Evolutionary conservation across 2,888 invertebrate genomes (phyloP), one percentile per base, ranked within the genome.

Genomic region (Agapostemon virescens): DNA sequence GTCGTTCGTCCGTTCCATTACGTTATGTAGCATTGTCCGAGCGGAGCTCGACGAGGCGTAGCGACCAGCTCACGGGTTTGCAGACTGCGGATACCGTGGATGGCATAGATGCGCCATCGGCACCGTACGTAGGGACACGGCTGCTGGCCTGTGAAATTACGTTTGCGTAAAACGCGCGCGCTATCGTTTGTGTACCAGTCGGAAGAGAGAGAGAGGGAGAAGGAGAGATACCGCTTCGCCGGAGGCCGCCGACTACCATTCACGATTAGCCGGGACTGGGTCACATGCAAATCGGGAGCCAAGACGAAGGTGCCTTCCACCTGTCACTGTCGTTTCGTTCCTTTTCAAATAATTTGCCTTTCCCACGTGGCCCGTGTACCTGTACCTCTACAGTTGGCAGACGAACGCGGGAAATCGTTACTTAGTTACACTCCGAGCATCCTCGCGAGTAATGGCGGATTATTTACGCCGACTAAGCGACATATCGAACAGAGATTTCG

Each of bases 261-360:
- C 76, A 82, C 80, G 81, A 83, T 79, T 83, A 80, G 74, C 84
- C 68, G 85, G 71, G 85, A 88, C 86, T 89, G 85, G 88, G 88
- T 88, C 87, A 88, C 72, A 88, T 89, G 86, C 85, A 88, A 89
- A 89, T 87, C 82, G 58, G 81, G 70, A 73, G 64, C 72, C 68
- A 61, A 81, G 72, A 71, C 76, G 70, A 38, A 30, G 42, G 67
- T 67, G 52, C 81, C 72, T 81, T 81, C 81, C 81, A 81, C 81
- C 81, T 81, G 81, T 81, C 81, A 72, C 76, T 72, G 69, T 69
- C 81, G 58, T 68, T 81, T 81, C 69, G 49, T 69, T 80, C 81
- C 81, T 67, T 81, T 77, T 55, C 45, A 33, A 70, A 58, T 70
- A 26, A 68, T 68, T 55, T 67, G 36, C 61, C 11, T 73, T 70